These are phyloP conservation scores for Dysmachus trigonus DNA, from an alignment of 2,888 invertebrate species.

Conservation along the genomic window DNA sequence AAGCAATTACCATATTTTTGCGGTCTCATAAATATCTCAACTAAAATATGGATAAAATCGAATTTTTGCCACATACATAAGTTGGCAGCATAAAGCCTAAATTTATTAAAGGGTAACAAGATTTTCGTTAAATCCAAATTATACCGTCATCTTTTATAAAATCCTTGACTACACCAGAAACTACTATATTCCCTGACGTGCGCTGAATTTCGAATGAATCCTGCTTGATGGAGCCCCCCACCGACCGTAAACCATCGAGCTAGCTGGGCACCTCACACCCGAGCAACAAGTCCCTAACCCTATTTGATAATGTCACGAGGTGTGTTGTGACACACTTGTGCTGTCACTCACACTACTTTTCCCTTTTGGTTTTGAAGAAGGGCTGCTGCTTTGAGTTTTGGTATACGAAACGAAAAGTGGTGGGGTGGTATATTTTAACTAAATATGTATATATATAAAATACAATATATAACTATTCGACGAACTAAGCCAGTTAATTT, in stretches of 20 bases:
- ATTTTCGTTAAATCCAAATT: conserved; percentile 32
- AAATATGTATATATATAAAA: neutral
- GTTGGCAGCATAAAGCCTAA: neutral
- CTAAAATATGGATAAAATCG: neutral
- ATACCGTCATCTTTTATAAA: conserved; percentile 7
- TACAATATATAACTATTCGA: neutral
- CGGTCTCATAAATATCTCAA: neutral
- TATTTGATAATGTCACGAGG: conserved; percentile 11
- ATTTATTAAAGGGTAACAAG: conserved; percentile 9
- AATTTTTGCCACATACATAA: neutral
- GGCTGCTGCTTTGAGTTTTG: neutral
- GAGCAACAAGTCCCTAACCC: conserved; percentile 15
- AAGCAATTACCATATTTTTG: neutral
- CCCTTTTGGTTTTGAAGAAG: neutral
- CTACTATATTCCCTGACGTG: neutral
- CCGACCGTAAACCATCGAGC: too few species aligned
- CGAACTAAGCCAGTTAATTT: neutral
- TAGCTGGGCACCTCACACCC: neutral
- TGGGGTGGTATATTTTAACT: neutral
- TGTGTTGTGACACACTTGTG: neutral
- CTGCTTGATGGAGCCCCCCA: neutral
- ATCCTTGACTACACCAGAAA: conserved; percentile 1
- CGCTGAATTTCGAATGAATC: neutral
- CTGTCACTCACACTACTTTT: neutral
- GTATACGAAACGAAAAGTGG: neutral